Evolutionary conservation across 2,113 vertebrate genomes (phyloP).

Genomic region (Grammomys dolichurus): DNA sequence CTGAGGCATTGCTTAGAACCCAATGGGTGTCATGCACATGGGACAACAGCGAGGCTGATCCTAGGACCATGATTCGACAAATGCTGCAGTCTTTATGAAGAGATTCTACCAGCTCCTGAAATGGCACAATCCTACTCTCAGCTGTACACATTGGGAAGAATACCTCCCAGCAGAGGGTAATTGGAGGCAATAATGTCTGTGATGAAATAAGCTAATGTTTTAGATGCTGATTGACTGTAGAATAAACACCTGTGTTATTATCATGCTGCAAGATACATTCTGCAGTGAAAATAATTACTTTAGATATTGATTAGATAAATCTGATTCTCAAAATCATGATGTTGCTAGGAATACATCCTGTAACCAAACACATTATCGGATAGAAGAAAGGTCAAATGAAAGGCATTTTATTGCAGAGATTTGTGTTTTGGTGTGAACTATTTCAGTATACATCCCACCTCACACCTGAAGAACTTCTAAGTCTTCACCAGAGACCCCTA

Average conservation of each 20-base stretch:
- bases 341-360: not conserved
- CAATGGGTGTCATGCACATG: not conserved
- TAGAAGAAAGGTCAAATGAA: not conserved
- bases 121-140: not conserved
- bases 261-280: not conserved
- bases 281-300: conserved; percentile 15
- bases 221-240: not conserved
- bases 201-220: not conserved
- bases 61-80: not conserved
- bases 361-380: not conserved
- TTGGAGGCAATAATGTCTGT: not conserved
- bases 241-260: not conserved
- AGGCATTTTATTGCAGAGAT: not conserved
- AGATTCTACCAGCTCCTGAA: not conserved
- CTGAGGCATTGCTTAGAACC: not conserved
- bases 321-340: not conserved
- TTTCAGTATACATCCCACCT: not conserved
- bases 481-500: not conserved
- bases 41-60: not conserved
- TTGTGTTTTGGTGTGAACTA: not conserved
- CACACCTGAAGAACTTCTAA: not conserved
- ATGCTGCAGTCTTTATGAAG: not conserved
- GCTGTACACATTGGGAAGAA: not conserved
- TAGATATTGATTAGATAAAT: not conserved
- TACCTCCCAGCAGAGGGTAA: not conserved